A percentile compares a stretch with the other conserved stretches of the same genome.
phyloP scores from a whole-genome alignment of 1,140 invertebrate genomes.

The Helicoverpa zea region DNA sequence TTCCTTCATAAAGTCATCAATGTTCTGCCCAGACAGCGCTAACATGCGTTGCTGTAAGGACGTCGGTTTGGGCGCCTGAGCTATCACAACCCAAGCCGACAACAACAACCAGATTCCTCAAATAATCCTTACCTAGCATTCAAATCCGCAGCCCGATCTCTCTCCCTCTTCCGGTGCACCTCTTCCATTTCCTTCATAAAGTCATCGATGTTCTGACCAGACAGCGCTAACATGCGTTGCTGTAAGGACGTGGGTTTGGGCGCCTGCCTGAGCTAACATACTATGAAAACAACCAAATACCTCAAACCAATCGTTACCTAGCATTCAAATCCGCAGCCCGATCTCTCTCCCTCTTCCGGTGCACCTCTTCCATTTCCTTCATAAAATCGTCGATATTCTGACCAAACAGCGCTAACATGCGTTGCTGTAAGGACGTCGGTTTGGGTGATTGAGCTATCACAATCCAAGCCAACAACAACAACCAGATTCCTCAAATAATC shows the following conservation, averaged over 20 bases:
- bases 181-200: slow-evolving; percentile 97
- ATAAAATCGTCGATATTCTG: slow-evolving; percentile 97
- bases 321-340: slow-evolving; percentile 89
- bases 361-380: slow-evolving; percentile 96
- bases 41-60: too few species aligned
- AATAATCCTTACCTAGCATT: slow-evolving; percentile 83
- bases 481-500: slow-evolving; percentile 24
- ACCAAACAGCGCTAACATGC: slow-evolving; percentile 86
- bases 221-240: slow-evolving; percentile 94
- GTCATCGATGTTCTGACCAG: slow-evolving; percentile 95
- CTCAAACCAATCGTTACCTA: slow-evolving; percentile 70
- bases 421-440: slow-evolving; percentile 59
- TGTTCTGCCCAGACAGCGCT: slow-evolving; percentile 93
- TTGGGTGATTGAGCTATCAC: too few species aligned
- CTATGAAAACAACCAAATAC: too few species aligned
- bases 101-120: too few species aligned
- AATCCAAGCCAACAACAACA: too few species aligned
- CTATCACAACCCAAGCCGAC: too few species aligned
- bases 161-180: slow-evolving; percentile 92
- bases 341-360: slow-evolving; percentile 91
- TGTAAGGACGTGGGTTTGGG: slow-evolving; percentile 92
- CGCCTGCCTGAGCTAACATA: slow-evolving; percentile 74
- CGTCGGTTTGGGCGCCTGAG: slow-evolving; percentile 59
- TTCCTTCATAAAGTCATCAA: slow-evolving; percentile 96
- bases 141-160: slow-evolving; percentile 89